Evolutionary conservation across 1,140 invertebrate genomes (phyloP), one percentile per base, ranked within the genome.

Genomic region (Amyelois transitella): DNA sequence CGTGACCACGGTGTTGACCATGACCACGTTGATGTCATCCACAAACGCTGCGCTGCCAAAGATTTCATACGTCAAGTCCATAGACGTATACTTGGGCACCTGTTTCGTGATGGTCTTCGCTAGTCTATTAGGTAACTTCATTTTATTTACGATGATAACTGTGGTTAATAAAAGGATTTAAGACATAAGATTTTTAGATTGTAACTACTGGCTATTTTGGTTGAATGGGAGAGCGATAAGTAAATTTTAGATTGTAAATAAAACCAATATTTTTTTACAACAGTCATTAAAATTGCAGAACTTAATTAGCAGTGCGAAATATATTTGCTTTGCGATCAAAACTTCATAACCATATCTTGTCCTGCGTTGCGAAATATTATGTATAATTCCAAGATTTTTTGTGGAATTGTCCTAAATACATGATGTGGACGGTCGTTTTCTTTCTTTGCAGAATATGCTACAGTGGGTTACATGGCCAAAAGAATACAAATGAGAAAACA

Each of bases 101-200:
- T 98, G 97, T 91, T 98, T 98, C 95, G 96, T 98, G 80, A 97
- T 97, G 96, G 96, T 98, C 72, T 98, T 97, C 91, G 96, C 96
- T 72, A 97, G 96, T 89, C 90, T 98, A 77, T 90, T 98, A 89
- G 95, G 95, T 96, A 92, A 93, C 91, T 82, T 50, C 20, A 18
- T 57, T 62, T 43, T 22, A 38, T 51, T 19, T 22, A 48, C 4
- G 14, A 2, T 38, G 8, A 1, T 38, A 14, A 6, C 32, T 38
- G 32, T 14, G 6, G 25, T 6, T 6, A 32, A 32, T 32, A 10
- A 4, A 32, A 32, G n/a, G n/a, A n/a, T n/a, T n/a, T n/a, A n/a
- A n/a, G n/a, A n/a, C n/a, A n/a, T n/a, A n/a, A n/a, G n/a, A n/a
- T n/a, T n/a, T n/a, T n/a, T n/a, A n/a, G n/a, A n/a, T n/a, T n/a